These are phyloP conservation scores for Actenoides lindsayi DNA, from an alignment of 2,113 vertebrate genomes.

Conservation along the genomic window DNA sequence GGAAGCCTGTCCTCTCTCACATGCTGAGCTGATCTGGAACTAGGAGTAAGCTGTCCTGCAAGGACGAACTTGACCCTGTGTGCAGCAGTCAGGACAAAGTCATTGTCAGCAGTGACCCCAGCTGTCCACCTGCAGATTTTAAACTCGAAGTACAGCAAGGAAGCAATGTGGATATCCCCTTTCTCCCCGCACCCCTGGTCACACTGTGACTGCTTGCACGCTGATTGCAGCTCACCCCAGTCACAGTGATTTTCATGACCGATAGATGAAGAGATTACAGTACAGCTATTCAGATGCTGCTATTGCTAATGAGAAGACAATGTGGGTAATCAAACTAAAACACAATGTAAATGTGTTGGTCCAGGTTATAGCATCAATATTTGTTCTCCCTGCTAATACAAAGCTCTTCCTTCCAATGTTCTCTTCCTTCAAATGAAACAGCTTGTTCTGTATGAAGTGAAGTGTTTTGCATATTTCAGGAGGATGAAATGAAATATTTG, in stretches of 20 bases:
- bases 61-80: neutral
- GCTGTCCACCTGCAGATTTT: neutral
- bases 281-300: neutral
- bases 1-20: neutral
- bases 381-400: neutral
- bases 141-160: neutral
- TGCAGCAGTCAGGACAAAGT: neutral
- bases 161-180: neutral
- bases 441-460: constrained; percentile 4
- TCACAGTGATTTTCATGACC: neutral
- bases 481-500: neutral
- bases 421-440: neutral
- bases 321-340: constrained; percentile 23
- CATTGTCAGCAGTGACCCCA: accelerated
- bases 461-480: neutral
- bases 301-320: constrained; percentile 25
- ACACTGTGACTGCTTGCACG: accelerated
- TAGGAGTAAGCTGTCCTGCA: accelerated
- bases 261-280: neutral
- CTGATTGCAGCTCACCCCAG: neutral
- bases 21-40: accelerated
- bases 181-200: accelerated
- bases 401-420: constrained; percentile 1
- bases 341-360: neutral
- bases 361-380: constrained; percentile 28